Conservation (phyloP, 2,888 invertebrate genomes). For the Sepiola atlantica region DNA sequence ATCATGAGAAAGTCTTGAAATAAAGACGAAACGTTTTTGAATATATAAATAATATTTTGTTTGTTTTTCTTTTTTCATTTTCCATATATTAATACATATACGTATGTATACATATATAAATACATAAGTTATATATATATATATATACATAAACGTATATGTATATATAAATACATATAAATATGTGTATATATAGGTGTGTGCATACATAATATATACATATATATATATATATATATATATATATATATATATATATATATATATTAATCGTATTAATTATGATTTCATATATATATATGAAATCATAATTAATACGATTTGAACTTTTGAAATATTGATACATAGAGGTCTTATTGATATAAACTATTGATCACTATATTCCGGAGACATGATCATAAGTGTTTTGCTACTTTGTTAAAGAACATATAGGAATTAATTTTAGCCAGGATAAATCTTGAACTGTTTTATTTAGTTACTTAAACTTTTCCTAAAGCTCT, state of each 20-base stretch:
- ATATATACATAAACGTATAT: neutral
- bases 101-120: constrained; percentile 48
- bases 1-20: neutral
- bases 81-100: neutral
- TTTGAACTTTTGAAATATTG: neutral
- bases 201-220: too few species aligned
- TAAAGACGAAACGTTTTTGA: too few species aligned
- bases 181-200: neutral
- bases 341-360: neutral
- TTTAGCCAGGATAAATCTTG: too few species aligned
- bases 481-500: too few species aligned
- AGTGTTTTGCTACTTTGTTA: too few species aligned
- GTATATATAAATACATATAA: constrained; percentile 13
- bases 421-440: too few species aligned
- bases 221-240: neutral
- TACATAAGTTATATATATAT: constrained; percentile 48
- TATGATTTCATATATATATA: neutral
- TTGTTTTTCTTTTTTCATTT: too few species aligned
- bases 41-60: too few species aligned
- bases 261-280: neutral
- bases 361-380: too few species aligned
- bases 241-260: neutral
- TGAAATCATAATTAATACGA: too few species aligned
- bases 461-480: too few species aligned
- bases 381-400: too few species aligned